Evolutionary conservation across 2,888 invertebrate genomes (phyloP), one percentile per base, ranked within the genome.

Genomic region (Meta bourneti): DNA sequence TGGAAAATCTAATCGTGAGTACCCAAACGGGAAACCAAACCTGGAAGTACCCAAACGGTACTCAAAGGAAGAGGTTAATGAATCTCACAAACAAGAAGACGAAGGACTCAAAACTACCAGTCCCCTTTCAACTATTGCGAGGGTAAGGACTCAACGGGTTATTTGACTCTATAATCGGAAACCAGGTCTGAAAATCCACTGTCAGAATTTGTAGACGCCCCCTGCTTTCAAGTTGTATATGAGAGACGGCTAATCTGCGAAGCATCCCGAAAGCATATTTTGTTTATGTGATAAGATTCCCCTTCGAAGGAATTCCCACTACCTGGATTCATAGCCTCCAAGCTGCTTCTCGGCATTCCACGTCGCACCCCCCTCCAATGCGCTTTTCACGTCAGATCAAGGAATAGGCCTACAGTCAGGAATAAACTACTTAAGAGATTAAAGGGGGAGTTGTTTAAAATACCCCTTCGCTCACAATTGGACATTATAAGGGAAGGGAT

Each of bases 241-340:
- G 72, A 19, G 20, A 72, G 6, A n/a, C 9, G 75, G 49, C 9
- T 75, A 75, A 75, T 75, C 81, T 71, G 34, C 81, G 19, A 9
- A 81, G 71, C 34, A 49, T 70, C 70, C 49, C n/a, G 49, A 49
- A 81, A 81, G 70, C 81, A 81, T 70, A 49, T 49, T 81, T 71
- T 81, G 70, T 81, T 81, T 81, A 71, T 81, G 8, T 48, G 81
- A 80, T 61, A 80, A 61, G 71, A 81, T 81, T 70, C 81, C 71
- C 11, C 34, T 6, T 48, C 34, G 9, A 80, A 48, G 51, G 48
- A 71, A 70, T 81, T 81, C 75, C 49, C 49, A 49, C 9, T 20
- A 75, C 71, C 16, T 16, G 71, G 71, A 7, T 19, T 71, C 19
- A 19, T 1, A 61, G 71, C 71, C 16, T 19, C 71, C 71, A 71